Conservation (phyloP, 2,888 invertebrate species). For the Cyrtodaria siliqua region DNA sequence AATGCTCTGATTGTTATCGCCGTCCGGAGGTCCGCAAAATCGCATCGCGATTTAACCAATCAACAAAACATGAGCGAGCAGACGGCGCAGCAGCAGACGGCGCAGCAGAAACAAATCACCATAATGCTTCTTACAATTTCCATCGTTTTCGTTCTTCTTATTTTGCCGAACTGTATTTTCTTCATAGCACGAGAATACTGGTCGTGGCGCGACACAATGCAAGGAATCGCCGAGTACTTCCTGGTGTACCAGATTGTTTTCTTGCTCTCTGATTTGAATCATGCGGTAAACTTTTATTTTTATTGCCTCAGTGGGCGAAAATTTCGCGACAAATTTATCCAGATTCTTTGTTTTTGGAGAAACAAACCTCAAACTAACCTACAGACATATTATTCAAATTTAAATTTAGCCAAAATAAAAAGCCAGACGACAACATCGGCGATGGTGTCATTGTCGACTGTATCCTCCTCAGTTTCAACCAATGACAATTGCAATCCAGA, state of each 20-base stretch:
- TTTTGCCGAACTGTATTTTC: constrained; percentile 76
- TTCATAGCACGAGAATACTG: constrained; percentile 72
- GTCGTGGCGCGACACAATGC: constrained; percentile 54
- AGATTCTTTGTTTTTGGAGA: constrained; percentile 55
- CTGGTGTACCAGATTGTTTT: constrained; percentile 69
- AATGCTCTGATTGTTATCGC: constrained; percentile 75
- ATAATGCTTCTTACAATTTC: constrained; percentile 77
- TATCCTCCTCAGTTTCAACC: too few species aligned
- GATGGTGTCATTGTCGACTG: too few species aligned
- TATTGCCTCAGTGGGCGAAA: constrained; percentile 73
- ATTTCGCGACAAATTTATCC: constrained; percentile 69
- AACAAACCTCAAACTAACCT: too few species aligned
- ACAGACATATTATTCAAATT: neutral
- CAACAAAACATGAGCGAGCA: constrained; percentile 65
- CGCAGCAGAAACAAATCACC: constrained; percentile 77
- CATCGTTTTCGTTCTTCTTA: constrained; percentile 73
- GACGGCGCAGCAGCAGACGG: constrained; percentile 67
- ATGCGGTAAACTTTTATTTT: constrained; percentile 77
- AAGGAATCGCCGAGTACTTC: constrained; percentile 64
- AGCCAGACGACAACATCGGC: too few species aligned
- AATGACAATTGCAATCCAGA: too few species aligned
- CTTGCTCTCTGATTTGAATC: constrained; percentile 72
- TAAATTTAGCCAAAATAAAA: too few species aligned
- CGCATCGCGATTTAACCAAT: constrained; percentile 65
- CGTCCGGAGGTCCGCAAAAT: constrained; percentile 60